Evolutionary conservation across 2,888 invertebrate species (phyloP), one percentile per base, ranked within the genome.

Genomic region (Heliconius aoede): DNA sequence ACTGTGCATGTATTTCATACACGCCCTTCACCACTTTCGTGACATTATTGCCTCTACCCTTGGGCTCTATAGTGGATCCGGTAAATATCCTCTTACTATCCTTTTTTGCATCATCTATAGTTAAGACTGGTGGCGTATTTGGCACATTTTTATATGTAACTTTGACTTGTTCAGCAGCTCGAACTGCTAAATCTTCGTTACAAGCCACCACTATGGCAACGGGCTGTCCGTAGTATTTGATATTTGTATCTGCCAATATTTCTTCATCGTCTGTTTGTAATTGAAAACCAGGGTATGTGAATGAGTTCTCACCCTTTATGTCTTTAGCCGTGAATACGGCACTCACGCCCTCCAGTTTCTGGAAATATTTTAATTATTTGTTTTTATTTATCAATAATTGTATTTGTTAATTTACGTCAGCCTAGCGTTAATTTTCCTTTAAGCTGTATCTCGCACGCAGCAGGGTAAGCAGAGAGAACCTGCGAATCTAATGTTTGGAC

Each of bases 121-220:
- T 91, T 8, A 94, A 75, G 1, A 94, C 89, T 0, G 94, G 92
- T 3, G 85, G 75, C 3, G 82, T 78, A 13, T 81, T 83, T 21
- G 83, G 86, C 0, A 89, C 86, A 76, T 93, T 91, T 68, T 89
- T 91, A 78, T 96, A 96, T 0, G 89, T 93, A 1, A 97, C 92
- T 87, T 95, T 93, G 0, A 97, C 96, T 84, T 94, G 88, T 73
- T 93, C 91, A 0, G 95, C 96, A 0, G 95, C 96, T 72, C 89
- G 85, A 15, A 92, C 91, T 0, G 96, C 96, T 11, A 95, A 81
- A 11, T 90, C 89, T 79, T 95, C 94, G 2, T 90, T 93, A n/a
- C 86, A 90, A 4, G 97, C 97, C 0, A 96, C 95, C 0, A 97
- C 90, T 24, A 97, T 91, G 0, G 97, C 97, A 13, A 97, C 87